These are phyloP conservation scores for Torymus aiolomorphi DNA, from an alignment of 2,888 invertebrate genomes.

Conservation along the genomic window DNA sequence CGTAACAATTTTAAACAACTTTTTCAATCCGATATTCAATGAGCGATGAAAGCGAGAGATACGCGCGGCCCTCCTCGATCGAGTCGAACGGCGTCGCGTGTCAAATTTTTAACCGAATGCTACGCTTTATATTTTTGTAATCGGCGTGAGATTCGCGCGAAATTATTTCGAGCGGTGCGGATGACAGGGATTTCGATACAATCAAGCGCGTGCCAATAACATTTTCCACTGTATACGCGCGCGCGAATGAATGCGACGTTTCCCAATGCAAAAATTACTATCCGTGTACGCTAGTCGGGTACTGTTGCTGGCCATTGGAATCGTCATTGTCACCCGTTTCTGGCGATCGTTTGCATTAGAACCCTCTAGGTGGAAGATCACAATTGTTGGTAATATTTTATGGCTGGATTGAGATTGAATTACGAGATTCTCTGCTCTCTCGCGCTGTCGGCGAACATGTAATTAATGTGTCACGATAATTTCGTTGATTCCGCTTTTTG, in stretches of 20 bases:
- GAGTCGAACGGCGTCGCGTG: neutral
- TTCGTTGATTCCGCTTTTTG: too few species aligned
- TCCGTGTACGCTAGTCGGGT: neutral
- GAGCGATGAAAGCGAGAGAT: too few species aligned
- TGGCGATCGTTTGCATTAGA: conserved; percentile 26
- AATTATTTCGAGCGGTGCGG: conserved; percentile 17
- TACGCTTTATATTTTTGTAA: neutral
- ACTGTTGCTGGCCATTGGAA: conserved; percentile 37
- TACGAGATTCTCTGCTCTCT: neutral
- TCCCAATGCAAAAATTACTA: conserved; percentile 34
- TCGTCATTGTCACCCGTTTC: conserved; percentile 32
- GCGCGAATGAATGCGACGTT: conserved; percentile 34
- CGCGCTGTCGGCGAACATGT: too few species aligned
- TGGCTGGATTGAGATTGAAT: neutral
- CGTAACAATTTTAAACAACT: too few species aligned
- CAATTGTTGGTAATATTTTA: conserved; percentile 26
- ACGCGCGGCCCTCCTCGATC: too few species aligned
- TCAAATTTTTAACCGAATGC: neutral
- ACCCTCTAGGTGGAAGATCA: neutral
- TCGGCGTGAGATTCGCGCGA: neutral
- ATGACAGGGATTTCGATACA: conserved; percentile 32
- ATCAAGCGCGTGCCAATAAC: conserved; percentile 1
- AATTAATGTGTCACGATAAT: too few species aligned
- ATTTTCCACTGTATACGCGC: conserved; percentile 8
- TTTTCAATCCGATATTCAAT: too few species aligned